Evolutionary conservation across 1,140 invertebrate genomes (phyloP), one percentile per base, ranked within the genome.

Genomic region (Pachyrhynchus sulphureomaculatus): DNA sequence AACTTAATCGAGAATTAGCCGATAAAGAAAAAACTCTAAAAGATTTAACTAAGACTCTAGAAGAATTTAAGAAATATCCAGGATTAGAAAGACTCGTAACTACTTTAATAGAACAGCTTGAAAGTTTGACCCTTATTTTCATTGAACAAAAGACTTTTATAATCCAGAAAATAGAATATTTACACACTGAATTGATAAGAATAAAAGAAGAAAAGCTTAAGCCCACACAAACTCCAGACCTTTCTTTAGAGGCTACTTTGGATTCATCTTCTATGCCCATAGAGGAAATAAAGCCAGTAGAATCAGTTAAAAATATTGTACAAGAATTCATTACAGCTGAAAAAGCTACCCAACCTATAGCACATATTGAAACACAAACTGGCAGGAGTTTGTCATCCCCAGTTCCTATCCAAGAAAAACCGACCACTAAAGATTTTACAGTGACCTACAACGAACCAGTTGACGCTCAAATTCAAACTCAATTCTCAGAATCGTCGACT

Each of bases 391-490:
- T 84, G 9, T 66, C 73, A 18, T 77, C 75, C 9, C 75, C 76
- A 8, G 37, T 34, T 12, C 26, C 24, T 8, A 21, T 53, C 15
- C 17, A 51, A 15, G 24, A 57, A 37, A 63, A 69, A 55, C 49
- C 62, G 12, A 8, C 45, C 15, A 70, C 62, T 17, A 68, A 78
- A 62, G 79, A 81, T 66, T 76, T 80, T 45, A 76, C 77, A 34
- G 72, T 80, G 24, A 78, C 78, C 18, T 82, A 79, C 67, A 75
- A 77, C 56, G 72, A 76, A 62, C 83, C 81, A 8, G 73, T 77
- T 32, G 82, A 84, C 64, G 79, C 80, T 1, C 79, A 86, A 73
- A 77, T 82, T n/a, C 84, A 86, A 75, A 85, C 85, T 2, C 82
- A 81, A 73, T 79, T 83, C 36, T 72, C 72, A 33, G 70, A 76